phyloP scores from a whole-genome alignment of 1,140 invertebrate species.

The Coptotermes formosanus region DNA sequence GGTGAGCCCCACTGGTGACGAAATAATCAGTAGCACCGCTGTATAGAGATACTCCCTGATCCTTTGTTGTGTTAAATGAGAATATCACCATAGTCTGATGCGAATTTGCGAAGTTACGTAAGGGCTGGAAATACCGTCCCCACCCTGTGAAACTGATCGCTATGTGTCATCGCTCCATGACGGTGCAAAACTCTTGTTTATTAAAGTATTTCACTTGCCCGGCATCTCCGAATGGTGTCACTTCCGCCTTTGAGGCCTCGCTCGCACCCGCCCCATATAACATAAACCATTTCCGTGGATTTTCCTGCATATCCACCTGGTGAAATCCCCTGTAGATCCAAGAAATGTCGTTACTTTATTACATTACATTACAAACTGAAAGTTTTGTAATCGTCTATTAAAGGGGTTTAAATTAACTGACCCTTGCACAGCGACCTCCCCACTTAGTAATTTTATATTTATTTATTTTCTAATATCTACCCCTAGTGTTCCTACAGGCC shows the following conservation, averaged over 20 bases:
- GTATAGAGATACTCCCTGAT: too few relatives aligned
- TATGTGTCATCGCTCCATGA: neutral
- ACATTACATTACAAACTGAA: neutral
- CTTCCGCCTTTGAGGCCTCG: neutral
- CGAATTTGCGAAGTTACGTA: neutral
- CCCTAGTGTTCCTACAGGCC: too few relatives aligned
- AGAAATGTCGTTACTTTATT: neutral
- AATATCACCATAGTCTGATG: neutral
- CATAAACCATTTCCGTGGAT: neutral
- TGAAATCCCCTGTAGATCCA: neutral
- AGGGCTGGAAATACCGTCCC: neutral
- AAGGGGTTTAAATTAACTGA: too few relatives aligned
- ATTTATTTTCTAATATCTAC: too few relatives aligned
- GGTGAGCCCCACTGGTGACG: too few relatives aligned
- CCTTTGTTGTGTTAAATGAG: too few relatives aligned
- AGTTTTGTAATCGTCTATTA: too few relatives aligned
- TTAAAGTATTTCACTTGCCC: neutral
- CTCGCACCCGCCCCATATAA: neutral
- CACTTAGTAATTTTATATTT: too few relatives aligned
- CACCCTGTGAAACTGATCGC: neutral
- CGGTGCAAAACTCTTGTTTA: neutral
- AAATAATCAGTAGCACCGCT: too few relatives aligned
- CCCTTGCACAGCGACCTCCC: too few relatives aligned
- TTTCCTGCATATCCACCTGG: neutral
- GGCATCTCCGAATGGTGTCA: neutral